Evolutionary conservation across 2,888 invertebrate genomes (phyloP), one percentile per base, ranked within the genome.

Genomic region (Orchestes rusci): DNA sequence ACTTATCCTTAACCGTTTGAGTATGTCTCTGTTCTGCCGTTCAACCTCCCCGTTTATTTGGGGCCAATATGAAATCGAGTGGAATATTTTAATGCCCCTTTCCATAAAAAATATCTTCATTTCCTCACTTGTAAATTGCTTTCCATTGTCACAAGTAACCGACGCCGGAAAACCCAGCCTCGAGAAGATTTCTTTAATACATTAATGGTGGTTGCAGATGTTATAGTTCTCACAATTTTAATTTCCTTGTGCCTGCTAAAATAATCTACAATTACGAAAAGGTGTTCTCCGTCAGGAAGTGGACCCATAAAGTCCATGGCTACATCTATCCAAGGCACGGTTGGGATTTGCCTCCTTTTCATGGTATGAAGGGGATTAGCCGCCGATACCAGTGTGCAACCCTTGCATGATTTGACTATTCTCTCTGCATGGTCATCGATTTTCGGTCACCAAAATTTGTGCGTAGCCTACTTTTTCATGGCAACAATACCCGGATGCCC

Each of bases 381-480:
- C 13, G 32, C 32, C 16, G 48, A 43, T 13, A 52, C 50, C 35
- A 48, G 32, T 17, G 43, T 39, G 27, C 51, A 50, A 13, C 43
- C 45, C 20, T 43, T 23, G 36, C 54, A 54, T 7, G 4, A 4
- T 38, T 34, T 41, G 2, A 53, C 52, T 8, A 46, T 15, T 12
- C 34, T 51, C 45, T 50, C 48, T 7, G 40, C 38, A 15, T 61
- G 61, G 40, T 52, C 55, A 41, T 65, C 62, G 4, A 56, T 55
- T 35, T 52, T 56, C 5, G 61, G 60, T 62, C 64, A 64, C 60
- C 63, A 64, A 7, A 62, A 63, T 48, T 64, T 63, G 10, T 15
- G 5, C 7, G 7, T 23, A 23, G 23, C 23, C 23, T 51, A 23
- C 23, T 23, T 23, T 23, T 23, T n/a, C 61, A 63, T 64, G 1